phyloP scores from a whole-genome alignment of 2,113 vertebrate genomes.

The Microtus pennsylvanicus region DNA sequence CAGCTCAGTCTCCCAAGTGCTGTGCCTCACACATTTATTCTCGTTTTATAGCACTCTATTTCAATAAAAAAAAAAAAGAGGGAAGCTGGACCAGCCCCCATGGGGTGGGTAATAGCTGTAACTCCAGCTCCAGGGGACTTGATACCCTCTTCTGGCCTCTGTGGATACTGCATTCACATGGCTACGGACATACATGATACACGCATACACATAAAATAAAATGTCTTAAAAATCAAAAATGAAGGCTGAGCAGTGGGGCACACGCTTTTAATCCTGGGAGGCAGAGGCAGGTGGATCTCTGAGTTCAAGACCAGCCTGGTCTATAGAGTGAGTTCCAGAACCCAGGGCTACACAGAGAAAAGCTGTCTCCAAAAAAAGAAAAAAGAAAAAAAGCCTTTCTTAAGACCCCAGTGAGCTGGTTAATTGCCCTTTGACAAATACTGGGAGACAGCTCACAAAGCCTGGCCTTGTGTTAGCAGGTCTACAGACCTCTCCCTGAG shows the following conservation, averaged over 20 bases:
- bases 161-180: background rate
- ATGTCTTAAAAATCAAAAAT: background rate
- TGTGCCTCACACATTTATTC: background rate
- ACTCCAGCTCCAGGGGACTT: background rate
- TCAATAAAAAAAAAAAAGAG: background rate
- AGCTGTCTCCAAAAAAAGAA: background rate
- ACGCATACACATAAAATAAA: background rate
- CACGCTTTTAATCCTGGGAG: background rate
- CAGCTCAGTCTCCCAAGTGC: background rate
- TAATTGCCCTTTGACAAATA: background rate
- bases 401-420: background rate
- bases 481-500: background rate
- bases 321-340: background rate
- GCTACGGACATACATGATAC: background rate
- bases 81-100: background rate
- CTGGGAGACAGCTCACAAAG: background rate
- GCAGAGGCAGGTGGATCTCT: background rate
- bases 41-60: background rate
- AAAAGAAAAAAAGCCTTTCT: background rate
- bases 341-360: background rate
- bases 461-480: background rate
- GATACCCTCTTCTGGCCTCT: background rate
- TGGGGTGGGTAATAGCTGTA: background rate
- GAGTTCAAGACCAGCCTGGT: background rate
- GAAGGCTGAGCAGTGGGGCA: no score